These are phyloP conservation scores for Allolobophora icterica DNA, from an alignment of 2,888 invertebrate species.

Conservation along the genomic window DNA sequence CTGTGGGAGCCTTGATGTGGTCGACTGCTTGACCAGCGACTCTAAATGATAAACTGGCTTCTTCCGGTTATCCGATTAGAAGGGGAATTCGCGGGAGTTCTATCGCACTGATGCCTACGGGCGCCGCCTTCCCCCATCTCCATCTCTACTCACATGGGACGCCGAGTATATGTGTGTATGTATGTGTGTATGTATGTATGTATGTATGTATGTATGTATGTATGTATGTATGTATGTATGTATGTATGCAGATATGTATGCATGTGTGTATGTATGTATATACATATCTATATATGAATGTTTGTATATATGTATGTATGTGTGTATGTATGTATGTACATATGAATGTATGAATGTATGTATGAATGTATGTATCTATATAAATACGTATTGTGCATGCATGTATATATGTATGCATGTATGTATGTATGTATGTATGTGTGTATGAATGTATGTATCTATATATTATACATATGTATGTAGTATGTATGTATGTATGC, in stretches of 20 bases:
- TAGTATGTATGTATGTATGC: too few species aligned
- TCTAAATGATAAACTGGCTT: too few species aligned
- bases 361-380: neutral
- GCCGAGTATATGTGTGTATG: neutral
- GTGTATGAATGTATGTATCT: neutral
- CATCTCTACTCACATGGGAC: too few species aligned
- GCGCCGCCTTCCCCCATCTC: too few species aligned
- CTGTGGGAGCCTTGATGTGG: too few species aligned
- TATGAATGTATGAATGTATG: neutral
- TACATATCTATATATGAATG: neutral
- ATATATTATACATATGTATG: neutral
- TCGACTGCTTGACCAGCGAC: too few species aligned
- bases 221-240: slow-evolving; percentile 20
- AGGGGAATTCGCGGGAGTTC: too few species aligned
- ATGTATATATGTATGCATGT: neutral
- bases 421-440: neutral
- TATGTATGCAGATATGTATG: neutral
- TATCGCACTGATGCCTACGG: too few species aligned
- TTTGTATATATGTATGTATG: neutral
- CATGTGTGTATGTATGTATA: neutral
- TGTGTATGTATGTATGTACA: neutral
- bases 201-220: neutral
- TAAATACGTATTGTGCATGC: too few species aligned
- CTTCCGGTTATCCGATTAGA: too few species aligned
- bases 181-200: slow-evolving; percentile 1